A percentile compares a stretch with the other conserved stretches of the same genome.
Evolutionary conservation across 2,888 invertebrate genomes (phyloP).

Genomic region (Lepidochitona cinerea): DNA sequence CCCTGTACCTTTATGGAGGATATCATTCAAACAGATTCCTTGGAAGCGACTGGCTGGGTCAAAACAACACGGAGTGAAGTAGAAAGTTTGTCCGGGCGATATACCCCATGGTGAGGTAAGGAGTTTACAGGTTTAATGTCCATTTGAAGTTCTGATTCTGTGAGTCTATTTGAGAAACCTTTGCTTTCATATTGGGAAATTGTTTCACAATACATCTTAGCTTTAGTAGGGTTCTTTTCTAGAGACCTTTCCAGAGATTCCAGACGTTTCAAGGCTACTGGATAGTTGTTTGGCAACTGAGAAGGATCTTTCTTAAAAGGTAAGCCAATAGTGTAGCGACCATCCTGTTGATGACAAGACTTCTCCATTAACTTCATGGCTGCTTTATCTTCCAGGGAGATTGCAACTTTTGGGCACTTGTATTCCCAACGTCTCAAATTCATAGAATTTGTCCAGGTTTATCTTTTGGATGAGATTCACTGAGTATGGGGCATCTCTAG

Average conservation of each 20-base stretch:
- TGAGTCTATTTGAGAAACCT: no score
- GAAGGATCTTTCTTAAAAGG: neutral
- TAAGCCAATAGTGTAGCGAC: neutral
- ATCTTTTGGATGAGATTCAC: neutral
- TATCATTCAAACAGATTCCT: no score
- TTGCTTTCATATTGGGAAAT: no score
- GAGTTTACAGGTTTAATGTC: no score
- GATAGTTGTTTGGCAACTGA: constrained; percentile 12
- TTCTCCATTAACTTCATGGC: neutral
- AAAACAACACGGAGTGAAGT: no score
- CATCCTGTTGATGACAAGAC: neutral
- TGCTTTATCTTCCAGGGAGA: neutral
- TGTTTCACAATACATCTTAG: no score
- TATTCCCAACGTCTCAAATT: neutral
- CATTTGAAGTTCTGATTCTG: no score
- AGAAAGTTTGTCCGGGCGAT: no score
- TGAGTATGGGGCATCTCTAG: neutral
- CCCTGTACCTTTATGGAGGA: no score
- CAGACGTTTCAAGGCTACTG: constrained; percentile 6
- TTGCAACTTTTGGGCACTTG: neutral
- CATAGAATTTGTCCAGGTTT: neutral
- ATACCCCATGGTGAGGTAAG: no score
- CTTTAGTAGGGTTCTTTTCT: no score
- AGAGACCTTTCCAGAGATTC: constrained; percentile 12
- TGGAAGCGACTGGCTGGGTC: no score